Evolutionary conservation across 2,888 invertebrate genomes (phyloP).

Genomic region (Tyria jacobaeae): DNA sequence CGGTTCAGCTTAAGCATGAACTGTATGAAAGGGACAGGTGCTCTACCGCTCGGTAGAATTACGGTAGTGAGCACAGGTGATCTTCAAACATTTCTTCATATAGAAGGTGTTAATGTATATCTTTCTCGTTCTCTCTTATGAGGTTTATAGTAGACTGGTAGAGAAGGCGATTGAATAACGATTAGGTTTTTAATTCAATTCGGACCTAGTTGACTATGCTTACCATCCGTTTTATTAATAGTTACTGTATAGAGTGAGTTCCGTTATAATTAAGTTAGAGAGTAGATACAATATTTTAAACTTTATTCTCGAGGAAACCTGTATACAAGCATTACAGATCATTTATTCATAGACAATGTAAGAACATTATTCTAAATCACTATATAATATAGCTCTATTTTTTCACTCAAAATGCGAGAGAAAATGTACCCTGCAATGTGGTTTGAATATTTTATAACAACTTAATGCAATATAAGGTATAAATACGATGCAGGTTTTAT

Average conservation of each 20-base stretch:
- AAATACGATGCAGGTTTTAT: conserved; percentile 46
- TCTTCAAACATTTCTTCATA: conserved; percentile 81
- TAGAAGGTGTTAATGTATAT: conserved; percentile 77
- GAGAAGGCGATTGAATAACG: conserved; percentile 64
- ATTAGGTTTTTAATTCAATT: conserved; percentile 74
- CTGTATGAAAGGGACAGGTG: conserved; percentile 86
- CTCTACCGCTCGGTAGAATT: conserved; percentile 83
- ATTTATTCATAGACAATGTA: conserved; percentile 56
- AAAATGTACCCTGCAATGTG: conserved; percentile 17
- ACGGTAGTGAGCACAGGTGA: conserved; percentile 87
- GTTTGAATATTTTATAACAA: conserved; percentile 26
- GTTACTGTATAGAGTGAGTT: conserved; percentile 64
- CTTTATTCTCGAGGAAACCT: conserved; percentile 50
- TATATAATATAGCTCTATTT: too few relatives aligned
- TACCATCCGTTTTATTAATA: conserved; percentile 77
- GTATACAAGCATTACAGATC: conserved; percentile 33
- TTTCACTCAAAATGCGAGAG: neutral
- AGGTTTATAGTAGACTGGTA: conserved; percentile 36
- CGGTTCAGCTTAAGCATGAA: conserved; percentile 83
- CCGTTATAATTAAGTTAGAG: conserved; percentile 71
- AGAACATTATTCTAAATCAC: conserved; percentile 50
- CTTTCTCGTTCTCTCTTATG: conserved; percentile 68
- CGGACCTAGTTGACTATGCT: conserved; percentile 76
- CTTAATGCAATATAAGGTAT: conserved; percentile 1
- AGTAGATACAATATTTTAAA: conserved; percentile 64